Evolutionary conservation across 2,888 invertebrate genomes (phyloP).

Genomic region (Cartodere bifasciata): DNA sequence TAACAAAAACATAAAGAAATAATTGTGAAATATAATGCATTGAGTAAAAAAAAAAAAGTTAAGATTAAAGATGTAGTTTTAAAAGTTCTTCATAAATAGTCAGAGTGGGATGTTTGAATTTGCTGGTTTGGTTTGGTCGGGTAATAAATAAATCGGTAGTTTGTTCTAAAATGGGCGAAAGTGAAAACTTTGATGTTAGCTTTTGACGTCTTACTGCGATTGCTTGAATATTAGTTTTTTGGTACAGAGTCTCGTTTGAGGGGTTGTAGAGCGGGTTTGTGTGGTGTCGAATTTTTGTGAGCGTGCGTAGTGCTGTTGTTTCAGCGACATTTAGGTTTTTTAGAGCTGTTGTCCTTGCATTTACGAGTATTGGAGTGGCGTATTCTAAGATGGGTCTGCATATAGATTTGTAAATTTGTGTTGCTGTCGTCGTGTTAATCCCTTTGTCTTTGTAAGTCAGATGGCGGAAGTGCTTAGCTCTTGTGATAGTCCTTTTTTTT

Average conservation of each 20-base stretch:
- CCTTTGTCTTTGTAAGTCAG: conserved; percentile 4
- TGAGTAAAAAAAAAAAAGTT: no score
- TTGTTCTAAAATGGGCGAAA: no score
- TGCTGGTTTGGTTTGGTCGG: no score
- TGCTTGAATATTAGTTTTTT: conserved; percentile 4
- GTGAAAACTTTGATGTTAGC: conserved; percentile 3
- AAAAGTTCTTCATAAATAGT: no score
- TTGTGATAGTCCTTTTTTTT: conserved; percentile 1
- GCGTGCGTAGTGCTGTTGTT: neutral
- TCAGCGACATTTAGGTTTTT: conserved; percentile 1
- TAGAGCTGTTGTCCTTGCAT: conserved; percentile 1
- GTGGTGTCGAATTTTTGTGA: conserved; percentile 5
- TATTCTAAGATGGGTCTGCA: conserved; percentile 4
- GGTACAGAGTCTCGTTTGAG: conserved; percentile 1
- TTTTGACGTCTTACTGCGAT: neutral
- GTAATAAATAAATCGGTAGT: no score
- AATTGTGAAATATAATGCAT: no score
- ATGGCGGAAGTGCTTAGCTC: conserved; percentile 1
- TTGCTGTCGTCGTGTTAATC: neutral
- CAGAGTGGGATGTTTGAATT: no score
- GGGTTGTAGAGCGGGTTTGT: conserved; percentile 3
- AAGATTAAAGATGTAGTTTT: no score
- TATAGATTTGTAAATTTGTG: conserved; percentile 4
- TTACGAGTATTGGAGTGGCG: neutral
- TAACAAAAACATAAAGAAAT: no score